A percentile compares a stretch with the other conserved stretches of the same genome.
These are phyloP conservation scores for Agrotis clavis DNA, from an alignment of 2,888 invertebrate species.

Conservation along the genomic window DNA sequence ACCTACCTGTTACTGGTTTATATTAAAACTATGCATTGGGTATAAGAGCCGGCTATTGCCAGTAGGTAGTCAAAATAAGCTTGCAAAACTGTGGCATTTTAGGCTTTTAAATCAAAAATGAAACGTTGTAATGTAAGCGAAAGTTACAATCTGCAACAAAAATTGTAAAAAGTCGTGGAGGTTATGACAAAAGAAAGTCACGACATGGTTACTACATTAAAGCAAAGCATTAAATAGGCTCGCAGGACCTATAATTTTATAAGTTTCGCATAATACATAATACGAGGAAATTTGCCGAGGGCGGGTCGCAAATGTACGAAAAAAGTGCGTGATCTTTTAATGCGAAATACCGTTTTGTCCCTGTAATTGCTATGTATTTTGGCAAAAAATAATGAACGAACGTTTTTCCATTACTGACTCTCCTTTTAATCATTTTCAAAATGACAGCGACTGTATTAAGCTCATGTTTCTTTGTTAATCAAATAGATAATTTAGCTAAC, in stretches of 20 bases:
- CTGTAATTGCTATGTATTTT: conserved; percentile 28
- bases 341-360: conserved; percentile 2
- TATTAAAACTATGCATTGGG: no score
- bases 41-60: no score
- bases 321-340: conserved; percentile 50
- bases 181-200: conserved; percentile 60
- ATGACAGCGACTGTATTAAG: neutral
- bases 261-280: conserved; percentile 59
- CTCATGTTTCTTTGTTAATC: neutral
- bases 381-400: neutral
- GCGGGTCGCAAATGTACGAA: conserved; percentile 33
- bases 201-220: conserved; percentile 60
- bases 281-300: conserved; percentile 43
- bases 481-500: neutral
- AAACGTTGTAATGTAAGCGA: neutral
- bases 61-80: no score
- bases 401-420: neutral
- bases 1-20: no score
- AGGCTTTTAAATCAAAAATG: neutral
- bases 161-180: conserved; percentile 33
- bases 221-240: conserved; percentile 54
- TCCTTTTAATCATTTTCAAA: neutral
- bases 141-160: conserved; percentile 36
- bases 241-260: conserved; percentile 63
- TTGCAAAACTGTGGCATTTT: no score